Evolutionary conservation across 2,888 invertebrate genomes (phyloP), one percentile per base, ranked within the genome.

Genomic region (Chirona hameri): DNA sequence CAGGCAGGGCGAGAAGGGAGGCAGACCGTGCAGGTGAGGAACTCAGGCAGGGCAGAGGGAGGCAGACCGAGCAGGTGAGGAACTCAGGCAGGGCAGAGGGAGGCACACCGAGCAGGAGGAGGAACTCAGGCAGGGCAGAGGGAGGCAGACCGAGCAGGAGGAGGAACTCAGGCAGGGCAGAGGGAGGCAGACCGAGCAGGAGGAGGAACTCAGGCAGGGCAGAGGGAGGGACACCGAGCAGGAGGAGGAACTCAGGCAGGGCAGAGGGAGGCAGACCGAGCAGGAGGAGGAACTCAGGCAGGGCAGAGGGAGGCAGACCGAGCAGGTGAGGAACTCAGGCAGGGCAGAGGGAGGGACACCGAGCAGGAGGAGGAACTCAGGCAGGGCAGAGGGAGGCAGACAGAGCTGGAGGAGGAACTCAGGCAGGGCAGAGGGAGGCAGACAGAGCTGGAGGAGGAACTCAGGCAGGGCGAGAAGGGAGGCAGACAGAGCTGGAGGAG

Each of bases 171-270:
- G n/a, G n/a, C n/a, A n/a, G n/a, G n/a, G n/a, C n/a, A n/a, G n/a
- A n/a, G n/a, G n/a, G n/a, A n/a, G n/a, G 82, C 93, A 93, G 86
- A 95, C 95, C 88, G 94, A 97, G 0, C 98, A 97, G 88, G 76
- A 46, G 39, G n/a, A 39, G 76, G 9, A 10, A 29, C 69, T 27
- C 39, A 39, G 39, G 4, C 29, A 10, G 29, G 27, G n/a, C 24
- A 5, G n/a, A 60, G 60, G 10, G 9, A 3, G 60, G 10, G 7
- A n/a, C 5, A 60, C 21, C 10, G 0, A n/a, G 9, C 60, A n/a
- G 60, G 24, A 18, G 39, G 39, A 39, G 39, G 39, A 7, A 7
- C n/a, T n/a, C 39, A 39, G 39, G 7, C 39, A 2, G 39, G 7
- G 39, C 7, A 39, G 39, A 39, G 7, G 39, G 39, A 39, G 39